Conservation (phyloP, 2,797 vertebrate species). For the Acanthiza pusilla region DNA sequence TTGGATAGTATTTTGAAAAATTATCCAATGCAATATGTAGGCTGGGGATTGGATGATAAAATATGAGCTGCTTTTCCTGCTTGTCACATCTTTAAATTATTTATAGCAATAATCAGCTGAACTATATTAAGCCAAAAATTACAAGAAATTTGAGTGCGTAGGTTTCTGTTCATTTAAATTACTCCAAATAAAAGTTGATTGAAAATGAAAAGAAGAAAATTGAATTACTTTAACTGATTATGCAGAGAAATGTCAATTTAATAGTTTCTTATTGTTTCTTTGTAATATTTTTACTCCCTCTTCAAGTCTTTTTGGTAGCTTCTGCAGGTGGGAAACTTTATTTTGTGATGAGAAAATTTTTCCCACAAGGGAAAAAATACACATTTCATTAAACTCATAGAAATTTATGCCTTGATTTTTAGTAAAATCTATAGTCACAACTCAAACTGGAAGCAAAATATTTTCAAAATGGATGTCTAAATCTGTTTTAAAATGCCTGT, state of each 20-base stretch:
- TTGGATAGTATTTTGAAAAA: not conserved
- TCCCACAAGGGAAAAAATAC: not conserved
- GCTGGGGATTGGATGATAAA: not conserved
- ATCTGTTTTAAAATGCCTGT: not conserved
- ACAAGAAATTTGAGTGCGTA: not conserved
- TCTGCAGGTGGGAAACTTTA: not conserved
- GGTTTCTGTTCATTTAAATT: constrained; percentile 11
- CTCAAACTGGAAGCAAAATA: not conserved
- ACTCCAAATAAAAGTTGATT: constrained; percentile 23
- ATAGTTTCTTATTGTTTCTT: not conserved
- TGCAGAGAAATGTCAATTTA: not conserved
- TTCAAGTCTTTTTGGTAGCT: not conserved
- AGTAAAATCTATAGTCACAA: not conserved
- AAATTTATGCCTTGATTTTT: not conserved
- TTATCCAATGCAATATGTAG: not conserved
- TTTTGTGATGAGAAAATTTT: not conserved
- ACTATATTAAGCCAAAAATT: constrained; percentile 4
- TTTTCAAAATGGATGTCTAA: not conserved
- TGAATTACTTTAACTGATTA: constrained; percentile 12
- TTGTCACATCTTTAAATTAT: not conserved
- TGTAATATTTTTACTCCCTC: not conserved
- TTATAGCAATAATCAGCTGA: constrained; percentile 24
- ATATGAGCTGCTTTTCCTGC: not conserved
- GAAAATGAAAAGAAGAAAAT: constrained; percentile 14
- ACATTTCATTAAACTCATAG: not conserved